phyloP scores from a whole-genome alignment of 2,888 invertebrate genomes.

The Beris chalybata region DNA sequence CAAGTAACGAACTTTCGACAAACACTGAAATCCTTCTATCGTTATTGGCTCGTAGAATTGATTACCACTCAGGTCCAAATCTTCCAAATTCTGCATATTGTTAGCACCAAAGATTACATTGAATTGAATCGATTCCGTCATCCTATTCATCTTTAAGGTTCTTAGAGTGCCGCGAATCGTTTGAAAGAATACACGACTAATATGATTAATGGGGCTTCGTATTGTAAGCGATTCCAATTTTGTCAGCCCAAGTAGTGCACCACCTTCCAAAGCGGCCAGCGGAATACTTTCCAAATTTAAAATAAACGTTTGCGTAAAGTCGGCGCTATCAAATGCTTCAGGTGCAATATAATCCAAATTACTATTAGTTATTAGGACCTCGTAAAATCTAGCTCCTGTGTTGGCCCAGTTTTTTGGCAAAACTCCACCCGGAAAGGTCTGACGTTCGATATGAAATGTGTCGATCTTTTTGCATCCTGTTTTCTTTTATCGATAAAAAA shows the following conservation, averaged over 20 bases:
- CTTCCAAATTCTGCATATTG: constrained; percentile 41
- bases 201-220: constrained; percentile 38
- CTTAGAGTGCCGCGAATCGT: constrained; percentile 47
- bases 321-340: constrained; percentile 46
- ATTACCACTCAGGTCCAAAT: constrained; percentile 48
- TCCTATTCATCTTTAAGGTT: constrained; percentile 44
- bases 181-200: constrained; percentile 47
- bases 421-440: constrained; percentile 38
- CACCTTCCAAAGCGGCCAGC: constrained; percentile 42
- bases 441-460: constrained; percentile 40
- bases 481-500: constrained; percentile 35
- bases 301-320: constrained; percentile 44
- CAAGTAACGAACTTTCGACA: constrained; percentile 45
- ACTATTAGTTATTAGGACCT: constrained; percentile 42
- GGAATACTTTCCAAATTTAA: constrained; percentile 42
- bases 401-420: constrained; percentile 42
- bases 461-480: constrained; percentile 39
- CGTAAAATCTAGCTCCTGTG: constrained; percentile 38
- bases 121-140: constrained; percentile 40
- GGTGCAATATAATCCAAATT: constrained; percentile 42
- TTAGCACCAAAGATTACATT: constrained; percentile 45
- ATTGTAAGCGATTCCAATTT: constrained; percentile 45
- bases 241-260: constrained; percentile 47
- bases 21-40: constrained; percentile 42
- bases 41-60: constrained; percentile 43